Percentiles rank a stretch among this genome's conserved stretches.
Evolutionary conservation across 2,888 invertebrate genomes (phyloP).

Genomic region (Dysmachus trigonus): DNA sequence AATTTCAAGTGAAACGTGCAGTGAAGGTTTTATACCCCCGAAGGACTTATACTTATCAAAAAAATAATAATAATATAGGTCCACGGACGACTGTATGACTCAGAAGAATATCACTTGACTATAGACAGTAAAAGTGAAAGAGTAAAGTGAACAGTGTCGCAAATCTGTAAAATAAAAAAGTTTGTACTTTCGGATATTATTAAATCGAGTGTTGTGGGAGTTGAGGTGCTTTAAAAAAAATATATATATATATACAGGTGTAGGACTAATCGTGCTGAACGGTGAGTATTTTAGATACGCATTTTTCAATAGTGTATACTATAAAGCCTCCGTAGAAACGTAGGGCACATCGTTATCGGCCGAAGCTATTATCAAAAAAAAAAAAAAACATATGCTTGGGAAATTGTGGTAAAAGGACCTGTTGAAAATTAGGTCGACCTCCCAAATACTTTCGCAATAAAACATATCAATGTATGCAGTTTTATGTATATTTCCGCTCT

Average conservation of each 20-base stretch:
- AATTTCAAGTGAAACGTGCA: not conserved
- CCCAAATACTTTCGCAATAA: conserved; percentile 12
- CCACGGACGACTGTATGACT: not conserved
- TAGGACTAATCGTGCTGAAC: not conserved
- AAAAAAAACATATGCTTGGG: not conserved
- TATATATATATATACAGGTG: not conserved
- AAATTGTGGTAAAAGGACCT: conserved; percentile 16
- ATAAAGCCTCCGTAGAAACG: not conserved
- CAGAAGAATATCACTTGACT: not conserved
- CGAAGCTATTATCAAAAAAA: not conserved
- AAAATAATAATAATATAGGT: not conserved
- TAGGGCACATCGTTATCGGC: not conserved
- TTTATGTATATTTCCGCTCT: not conserved
- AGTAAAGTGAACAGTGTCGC: not conserved
- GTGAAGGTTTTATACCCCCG: not conserved
- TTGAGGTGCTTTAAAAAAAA: not conserved
- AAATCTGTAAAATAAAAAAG: not conserved
- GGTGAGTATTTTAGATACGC: not conserved
- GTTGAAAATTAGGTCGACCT: conserved; percentile 42
- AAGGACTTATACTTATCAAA: not conserved
- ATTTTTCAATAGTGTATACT: not conserved
- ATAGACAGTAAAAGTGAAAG: not conserved
- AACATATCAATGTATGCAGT: conserved; percentile 12
- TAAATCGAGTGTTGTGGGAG: not conserved
- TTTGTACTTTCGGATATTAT: not conserved